Base-by-base conservation (phyloP, 2,888 invertebrate species). In the Melipona bicolor region DNA sequence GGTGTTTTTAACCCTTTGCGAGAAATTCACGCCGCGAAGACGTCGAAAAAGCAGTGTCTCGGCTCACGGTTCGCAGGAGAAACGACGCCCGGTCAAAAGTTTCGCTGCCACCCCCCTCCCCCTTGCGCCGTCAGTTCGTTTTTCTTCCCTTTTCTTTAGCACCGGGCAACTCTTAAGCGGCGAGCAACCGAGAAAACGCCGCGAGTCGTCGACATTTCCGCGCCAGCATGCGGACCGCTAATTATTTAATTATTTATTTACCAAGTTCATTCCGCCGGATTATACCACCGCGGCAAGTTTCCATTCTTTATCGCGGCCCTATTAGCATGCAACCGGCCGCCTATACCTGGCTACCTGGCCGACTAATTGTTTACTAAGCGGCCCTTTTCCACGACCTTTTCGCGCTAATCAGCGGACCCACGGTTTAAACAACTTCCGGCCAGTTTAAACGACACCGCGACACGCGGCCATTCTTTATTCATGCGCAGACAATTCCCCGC, bases 191-290 rank as follows among this genome's bases (percentile, higher is more conserved):
- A 88, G 88, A 80, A 88, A 81, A 85, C 81, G 80, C 62, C 69
- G 62, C 76, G 79, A 79, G 68, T 77, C 86, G 72, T 70, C 85
- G 75, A 79, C 84, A 78, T 75, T 85, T 69, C 77, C 49, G 73
- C 77, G 69, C 67, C 52, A 9, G 17, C 43, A 61, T 67, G 77
- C 77, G 50, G 56, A 67, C 69, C 87, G 88, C 88, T 93, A 91
- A 93, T 92, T 93, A 91, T 93, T 92, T 90, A 90, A 93, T 93
- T 91, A 93, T 92, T 92, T 91, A 92, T 92, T 91, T 90, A 91
- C 85, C 87, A 87, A 88, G 91, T 90, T 92, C 90, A 90, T 91
- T 90, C 86, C 89, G 75, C 79, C 62, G 92, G 88, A 91, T 91
- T 90, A 91, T 89, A 84, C 80, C 79, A 76, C 67, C 73, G 27